These are phyloP conservation scores for Ellobium chinense DNA, from an alignment of 2,888 invertebrate species.

Conservation along the genomic window DNA sequence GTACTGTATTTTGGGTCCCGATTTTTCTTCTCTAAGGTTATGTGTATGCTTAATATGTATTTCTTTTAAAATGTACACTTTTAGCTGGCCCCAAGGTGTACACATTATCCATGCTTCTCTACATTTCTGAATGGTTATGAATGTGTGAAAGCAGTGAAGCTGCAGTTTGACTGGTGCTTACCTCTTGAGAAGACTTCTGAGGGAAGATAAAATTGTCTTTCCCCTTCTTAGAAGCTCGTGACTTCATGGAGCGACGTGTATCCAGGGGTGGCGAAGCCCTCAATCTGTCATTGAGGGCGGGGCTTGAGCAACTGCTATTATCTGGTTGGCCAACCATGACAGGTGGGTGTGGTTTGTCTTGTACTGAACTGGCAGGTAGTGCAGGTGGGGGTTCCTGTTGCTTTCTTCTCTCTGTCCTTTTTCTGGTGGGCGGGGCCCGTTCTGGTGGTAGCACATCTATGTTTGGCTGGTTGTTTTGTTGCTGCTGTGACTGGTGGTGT, in stretches of 20 bases:
- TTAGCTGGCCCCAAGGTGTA: too few species aligned
- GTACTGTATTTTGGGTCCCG: too few species aligned
- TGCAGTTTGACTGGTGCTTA: too few species aligned
- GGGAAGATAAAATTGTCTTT: conserved; percentile 32
- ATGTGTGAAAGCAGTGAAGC: too few species aligned
- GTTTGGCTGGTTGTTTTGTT: background rate
- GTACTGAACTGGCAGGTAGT: background rate
- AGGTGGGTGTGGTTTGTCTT: conserved; percentile 23
- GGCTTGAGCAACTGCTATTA: conserved; percentile 31
- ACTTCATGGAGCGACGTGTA: conserved; percentile 26
- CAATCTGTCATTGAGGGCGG: conserved; percentile 42
- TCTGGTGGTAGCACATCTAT: background rate
- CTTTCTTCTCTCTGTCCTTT: conserved; percentile 26
- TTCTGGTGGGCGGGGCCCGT: background rate
- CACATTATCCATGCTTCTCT: too few species aligned
- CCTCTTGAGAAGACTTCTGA: conserved; percentile 8
- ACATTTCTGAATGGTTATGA: too few species aligned
- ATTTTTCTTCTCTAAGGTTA: too few species aligned
- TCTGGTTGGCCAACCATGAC: conserved; percentile 21
- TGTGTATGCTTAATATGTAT: too few species aligned
- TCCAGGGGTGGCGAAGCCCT: conserved; percentile 44
- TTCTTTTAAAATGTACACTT: too few species aligned
- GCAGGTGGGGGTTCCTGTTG: background rate
- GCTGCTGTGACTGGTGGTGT: conserved; percentile 15
- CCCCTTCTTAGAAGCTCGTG: conserved; percentile 27